A percentile compares a stretch with the other conserved stretches of the same genome.
These are phyloP conservation scores for Porites evermanni DNA, from an alignment of 92 coral and sea anemone genomes.

Conservation along the genomic window DNA sequence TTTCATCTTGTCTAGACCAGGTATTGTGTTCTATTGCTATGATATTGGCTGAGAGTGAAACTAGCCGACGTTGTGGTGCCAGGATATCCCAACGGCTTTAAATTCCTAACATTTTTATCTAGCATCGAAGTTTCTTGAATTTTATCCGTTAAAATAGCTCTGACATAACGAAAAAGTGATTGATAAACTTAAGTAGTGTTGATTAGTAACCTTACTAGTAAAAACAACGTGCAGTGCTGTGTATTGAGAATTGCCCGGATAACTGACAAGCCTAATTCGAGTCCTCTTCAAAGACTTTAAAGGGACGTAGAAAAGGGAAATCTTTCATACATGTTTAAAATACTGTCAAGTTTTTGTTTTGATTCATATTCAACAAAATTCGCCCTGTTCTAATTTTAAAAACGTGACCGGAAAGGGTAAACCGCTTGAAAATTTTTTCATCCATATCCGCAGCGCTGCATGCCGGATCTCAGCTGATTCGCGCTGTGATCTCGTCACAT, in stretches of 20 bases:
- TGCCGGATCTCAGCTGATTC: too few species aligned
- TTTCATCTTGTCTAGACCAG: slow-evolving; percentile 1
- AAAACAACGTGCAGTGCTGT: neutral
- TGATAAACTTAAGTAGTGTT: neutral
- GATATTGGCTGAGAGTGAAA: neutral
- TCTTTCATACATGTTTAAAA: too few species aligned
- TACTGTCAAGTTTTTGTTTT: too few species aligned
- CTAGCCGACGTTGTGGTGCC: neutral
- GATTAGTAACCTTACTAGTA: neutral
- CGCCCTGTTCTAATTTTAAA: too few species aligned
- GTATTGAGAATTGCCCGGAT: neutral
- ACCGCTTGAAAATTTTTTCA: too few species aligned
- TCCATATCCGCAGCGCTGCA: too few species aligned
- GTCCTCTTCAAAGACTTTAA: too few species aligned
- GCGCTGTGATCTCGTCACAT: too few species aligned
- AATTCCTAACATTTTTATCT: neutral
- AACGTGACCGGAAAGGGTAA: too few species aligned
- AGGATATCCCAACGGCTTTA: neutral
- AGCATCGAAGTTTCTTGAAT: neutral
- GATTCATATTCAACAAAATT: too few species aligned
- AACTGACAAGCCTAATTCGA: too few species aligned
- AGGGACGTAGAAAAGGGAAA: too few species aligned
- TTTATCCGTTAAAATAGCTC: neutral
- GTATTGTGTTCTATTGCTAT: neutral
- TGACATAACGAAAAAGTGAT: neutral